Evolutionary conservation across 2,888 invertebrate genomes (phyloP).

Genomic region (Acrobasis suavella): DNA sequence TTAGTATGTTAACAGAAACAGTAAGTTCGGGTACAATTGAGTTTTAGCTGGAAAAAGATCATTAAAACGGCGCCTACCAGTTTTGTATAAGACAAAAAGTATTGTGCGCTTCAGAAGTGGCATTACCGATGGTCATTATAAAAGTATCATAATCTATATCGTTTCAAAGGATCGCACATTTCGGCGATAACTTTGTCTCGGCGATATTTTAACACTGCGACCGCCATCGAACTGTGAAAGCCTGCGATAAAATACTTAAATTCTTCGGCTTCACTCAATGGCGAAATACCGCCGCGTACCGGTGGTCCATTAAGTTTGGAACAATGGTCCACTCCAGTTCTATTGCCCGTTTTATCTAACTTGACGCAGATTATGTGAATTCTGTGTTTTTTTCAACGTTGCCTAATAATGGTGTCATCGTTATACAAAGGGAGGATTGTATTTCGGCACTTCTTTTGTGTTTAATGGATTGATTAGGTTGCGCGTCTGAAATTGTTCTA

Average conservation of each 20-base stretch:
- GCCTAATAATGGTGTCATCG: constrained; percentile 49
- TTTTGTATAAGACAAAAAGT: background rate
- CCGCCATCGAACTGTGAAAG: constrained; percentile 77
- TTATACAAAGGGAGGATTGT: constrained; percentile 37
- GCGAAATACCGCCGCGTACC: constrained; percentile 59
- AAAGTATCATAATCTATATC: constrained; percentile 25
- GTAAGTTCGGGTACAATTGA: background rate
- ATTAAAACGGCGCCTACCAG: background rate
- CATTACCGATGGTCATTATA: constrained; percentile 21
- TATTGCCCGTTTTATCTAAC: constrained; percentile 76
- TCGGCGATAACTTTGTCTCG: constrained; percentile 64
- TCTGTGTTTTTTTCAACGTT: constrained; percentile 55
- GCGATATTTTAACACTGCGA: constrained; percentile 68
- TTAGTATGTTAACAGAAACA: background rate
- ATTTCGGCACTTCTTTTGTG: constrained; percentile 27
- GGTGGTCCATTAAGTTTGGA: constrained; percentile 77
- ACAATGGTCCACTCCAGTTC: constrained; percentile 74
- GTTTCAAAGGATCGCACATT: constrained; percentile 52
- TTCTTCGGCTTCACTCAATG: constrained; percentile 69
- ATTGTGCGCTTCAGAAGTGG: background rate
- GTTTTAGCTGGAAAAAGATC: background rate
- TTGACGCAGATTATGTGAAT: constrained; percentile 75
- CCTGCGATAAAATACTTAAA: constrained; percentile 74
- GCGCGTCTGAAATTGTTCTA: background rate
- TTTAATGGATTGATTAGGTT: constrained; percentile 26